A percentile compares a stretch with the other conserved stretches of the same genome.
phyloP scores from a whole-genome alignment of 2,797 vertebrate species.

The Dryobates pubescens region DNA sequence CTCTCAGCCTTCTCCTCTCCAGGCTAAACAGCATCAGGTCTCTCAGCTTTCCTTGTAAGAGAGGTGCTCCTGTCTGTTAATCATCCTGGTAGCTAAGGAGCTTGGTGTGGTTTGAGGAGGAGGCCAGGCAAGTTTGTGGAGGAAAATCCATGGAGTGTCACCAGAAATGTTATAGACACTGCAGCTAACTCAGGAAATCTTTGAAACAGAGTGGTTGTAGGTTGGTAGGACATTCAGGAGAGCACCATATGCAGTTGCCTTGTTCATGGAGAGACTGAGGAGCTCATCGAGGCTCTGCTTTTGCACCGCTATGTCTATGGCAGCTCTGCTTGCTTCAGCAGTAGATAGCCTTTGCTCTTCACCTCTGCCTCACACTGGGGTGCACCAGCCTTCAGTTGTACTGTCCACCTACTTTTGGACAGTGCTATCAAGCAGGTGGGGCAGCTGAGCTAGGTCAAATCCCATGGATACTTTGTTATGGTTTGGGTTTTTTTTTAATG shows the following conservation, averaged over 20 bases:
- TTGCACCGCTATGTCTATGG: fast-evolving
- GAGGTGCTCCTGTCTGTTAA: no score
- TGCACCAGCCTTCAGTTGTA: background rate
- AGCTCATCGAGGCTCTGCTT: background rate
- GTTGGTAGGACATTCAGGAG: background rate
- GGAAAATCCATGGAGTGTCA: background rate
- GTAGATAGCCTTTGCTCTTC: background rate
- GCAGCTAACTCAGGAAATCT: background rate
- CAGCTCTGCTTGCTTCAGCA: background rate
- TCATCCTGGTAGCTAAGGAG: background rate
- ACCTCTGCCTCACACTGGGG: fast-evolving
- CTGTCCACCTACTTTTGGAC: background rate
- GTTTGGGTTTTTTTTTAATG: background rate
- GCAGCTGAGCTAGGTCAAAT: background rate
- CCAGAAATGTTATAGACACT: background rate
- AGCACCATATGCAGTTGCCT: background rate
- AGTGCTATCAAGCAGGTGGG: background rate
- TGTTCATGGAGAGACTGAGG: background rate
- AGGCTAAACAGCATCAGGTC: no score
- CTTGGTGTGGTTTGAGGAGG: background rate
- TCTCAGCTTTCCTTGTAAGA: no score
- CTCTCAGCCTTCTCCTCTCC: no score
- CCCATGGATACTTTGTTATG: background rate
- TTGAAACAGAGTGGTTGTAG: background rate
- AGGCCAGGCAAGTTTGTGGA: background rate